Evolutionary conservation across 1,140 invertebrate species (phyloP), one percentile per base, ranked within the genome.

Genomic region (Rhyacophila brunnea): DNA sequence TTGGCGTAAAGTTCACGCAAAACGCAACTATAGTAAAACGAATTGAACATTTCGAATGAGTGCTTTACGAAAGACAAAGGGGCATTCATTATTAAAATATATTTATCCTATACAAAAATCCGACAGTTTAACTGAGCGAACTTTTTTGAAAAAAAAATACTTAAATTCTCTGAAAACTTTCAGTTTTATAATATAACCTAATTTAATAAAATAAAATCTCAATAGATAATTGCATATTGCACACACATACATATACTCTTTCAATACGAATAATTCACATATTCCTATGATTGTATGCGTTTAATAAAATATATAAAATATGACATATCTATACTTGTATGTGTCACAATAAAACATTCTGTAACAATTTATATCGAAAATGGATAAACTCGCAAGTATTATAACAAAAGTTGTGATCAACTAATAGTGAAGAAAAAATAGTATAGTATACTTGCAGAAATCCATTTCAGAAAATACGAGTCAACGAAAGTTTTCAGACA

Each of bases 181-280:
- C 18, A 44, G 45, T 46, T 40, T 42, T 52, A 52, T 38, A 35
- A 52, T 48, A 50, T 56, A 55, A 49, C 35, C 20, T 56, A 48
- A 59, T 46, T 57, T 53, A 52, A 62, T 57, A 63, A 58, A 63
- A 63, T 63, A 63, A 55, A 63, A 63, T 63, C 60, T 63, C 60
- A 62, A 60, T 55, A 63, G 55, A 53, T 53, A 55, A 44, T 42
- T 55, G 28, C 49, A 63, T 58, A 63, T 63, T 63, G 60, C 60
- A 63, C 60, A 46, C 55, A 63, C 60, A 63, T 58, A 58, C 50
- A 53, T 28, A 50, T 45, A 51, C 50, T 58, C 42, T 40, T 28
- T 28, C 58, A 55, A 57, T 63, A 63, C 55, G 60, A 45, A 51
- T 58, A 38, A 55, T 54, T 58, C 49, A 58, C 40, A 63, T 55